Percentiles rank a stretch among this genome's conserved stretches.
These are phyloP conservation scores for Cnemophilus loriae DNA, from an alignment of 2,113 vertebrate genomes.

Conservation along the genomic window DNA sequence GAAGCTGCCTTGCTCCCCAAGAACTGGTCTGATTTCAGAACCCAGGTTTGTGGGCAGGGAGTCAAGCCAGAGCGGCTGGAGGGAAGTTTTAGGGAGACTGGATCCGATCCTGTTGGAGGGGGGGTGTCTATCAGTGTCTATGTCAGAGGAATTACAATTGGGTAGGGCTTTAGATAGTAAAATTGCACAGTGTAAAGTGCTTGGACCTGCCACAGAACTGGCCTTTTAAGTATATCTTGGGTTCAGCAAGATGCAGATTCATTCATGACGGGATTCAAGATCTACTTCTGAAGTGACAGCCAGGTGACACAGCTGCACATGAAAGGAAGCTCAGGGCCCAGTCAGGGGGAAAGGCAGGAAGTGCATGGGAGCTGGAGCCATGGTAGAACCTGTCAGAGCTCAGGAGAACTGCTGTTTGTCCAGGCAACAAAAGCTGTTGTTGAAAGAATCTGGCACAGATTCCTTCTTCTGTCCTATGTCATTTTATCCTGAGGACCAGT, in stretches of 20 bases:
- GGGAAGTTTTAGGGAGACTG: neutral
- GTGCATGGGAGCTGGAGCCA: neutral
- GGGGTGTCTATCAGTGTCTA: neutral
- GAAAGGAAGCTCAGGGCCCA: neutral
- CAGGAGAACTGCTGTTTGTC: neutral
- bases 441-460: neutral
- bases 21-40: neutral
- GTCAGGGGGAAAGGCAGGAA: neutral
- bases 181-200: neutral
- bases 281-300: neutral
- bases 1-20: neutral
- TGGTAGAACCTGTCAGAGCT: neutral
- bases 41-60: neutral
- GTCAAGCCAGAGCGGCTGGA: neutral
- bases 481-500: neutral
- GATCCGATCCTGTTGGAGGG: neutral
- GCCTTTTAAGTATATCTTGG: neutral
- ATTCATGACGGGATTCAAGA: neutral
- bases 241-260: neutral
- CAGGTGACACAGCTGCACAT: neutral
- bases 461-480: neutral
- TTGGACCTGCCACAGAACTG: neutral
- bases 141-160: neutral
- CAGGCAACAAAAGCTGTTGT: neutral
- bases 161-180: neutral